These are phyloP conservation scores for Drosophila suboccidentalis DNA, from an alignment of 2,888 invertebrate species.

Conservation along the genomic window DNA sequence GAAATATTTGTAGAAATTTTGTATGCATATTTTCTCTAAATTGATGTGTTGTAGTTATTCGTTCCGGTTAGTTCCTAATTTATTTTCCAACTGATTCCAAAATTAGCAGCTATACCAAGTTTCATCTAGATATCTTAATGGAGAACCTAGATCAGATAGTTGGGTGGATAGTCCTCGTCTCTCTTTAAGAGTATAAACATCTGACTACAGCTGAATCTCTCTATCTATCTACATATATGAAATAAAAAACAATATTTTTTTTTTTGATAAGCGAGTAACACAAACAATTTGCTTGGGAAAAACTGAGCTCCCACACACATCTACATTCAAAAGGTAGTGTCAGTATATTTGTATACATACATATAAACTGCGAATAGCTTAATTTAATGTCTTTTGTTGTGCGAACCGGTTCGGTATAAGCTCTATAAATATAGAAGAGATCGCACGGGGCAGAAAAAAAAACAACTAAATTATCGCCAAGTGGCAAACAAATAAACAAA, in stretches of 20 bases:
- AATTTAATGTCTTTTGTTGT: constrained; percentile 29
- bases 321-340: background rate
- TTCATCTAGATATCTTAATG: background rate
- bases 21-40: background rate
- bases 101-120: background rate
- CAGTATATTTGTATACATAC: background rate
- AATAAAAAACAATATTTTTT: constrained; percentile 6
- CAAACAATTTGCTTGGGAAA: constrained; percentile 21
- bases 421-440: constrained; percentile 22
- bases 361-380: constrained; percentile 5
- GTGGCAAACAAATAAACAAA: constrained; percentile 51
- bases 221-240: background rate
- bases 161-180: background rate
- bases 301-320: constrained; percentile 11
- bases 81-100: background rate
- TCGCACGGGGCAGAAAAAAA: constrained; percentile 16
- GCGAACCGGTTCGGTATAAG: constrained; percentile 35
- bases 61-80: background rate
- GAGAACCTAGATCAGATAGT: background rate
- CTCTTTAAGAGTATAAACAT: background rate
- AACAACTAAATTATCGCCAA: constrained; percentile 42
- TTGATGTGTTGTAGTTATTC: background rate
- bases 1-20: background rate
- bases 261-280: constrained; percentile 9
- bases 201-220: background rate